Base-by-base conservation (phyloP, 64 coral and sea anemone genomes). In the Montipora foliosa region DNA sequence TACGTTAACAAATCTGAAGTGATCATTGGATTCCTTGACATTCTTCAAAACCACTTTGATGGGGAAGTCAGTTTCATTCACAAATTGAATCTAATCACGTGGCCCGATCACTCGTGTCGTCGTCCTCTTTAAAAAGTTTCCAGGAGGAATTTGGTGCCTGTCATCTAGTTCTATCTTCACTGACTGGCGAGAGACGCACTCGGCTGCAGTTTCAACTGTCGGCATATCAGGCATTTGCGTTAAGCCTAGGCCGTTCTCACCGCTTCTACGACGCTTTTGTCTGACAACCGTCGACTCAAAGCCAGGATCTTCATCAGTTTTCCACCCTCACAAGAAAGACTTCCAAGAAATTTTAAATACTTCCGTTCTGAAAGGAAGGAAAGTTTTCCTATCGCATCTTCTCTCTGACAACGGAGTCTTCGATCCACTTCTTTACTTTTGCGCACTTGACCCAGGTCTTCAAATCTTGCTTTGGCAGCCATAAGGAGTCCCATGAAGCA, bases 401-500 rank as follows among this genome's bases (percentile, higher is more conserved):
- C 46, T 44, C 0, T 74, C 60, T 84, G 90, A 24, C 51, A 10
- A 4, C 3, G 19, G 3, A 92, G 74, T 47, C 55, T 92, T 4
- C 79, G 17, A 75, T 92, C 52, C 48, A 92, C 81, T 15, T 4
- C 51, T 1, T 53, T 19, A 12, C 60, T 15, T 46, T 62, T 53
- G 44, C 76, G 52, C 10, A 9, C 49, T 2, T 13, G 8, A 13
- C 76, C 49, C 8, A 91, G 16, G 1, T 74, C 66, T 47, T 14
- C 9, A 85, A 75, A 92, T 22, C 45, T 83, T 76, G 20, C 69
- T 61, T 84, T 85, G 11, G 80, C 80, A 67, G 29, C 71, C 0
- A 76, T n/a, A 0, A 92, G 90, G 47, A 92, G 90, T 1, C 67
- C 48, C 90, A 92, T 60, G 69, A 84, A 92, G 53, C 79, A 92